Conservation (phyloP, 2,888 invertebrate species). For the Aphidoletes aphidimyza region DNA sequence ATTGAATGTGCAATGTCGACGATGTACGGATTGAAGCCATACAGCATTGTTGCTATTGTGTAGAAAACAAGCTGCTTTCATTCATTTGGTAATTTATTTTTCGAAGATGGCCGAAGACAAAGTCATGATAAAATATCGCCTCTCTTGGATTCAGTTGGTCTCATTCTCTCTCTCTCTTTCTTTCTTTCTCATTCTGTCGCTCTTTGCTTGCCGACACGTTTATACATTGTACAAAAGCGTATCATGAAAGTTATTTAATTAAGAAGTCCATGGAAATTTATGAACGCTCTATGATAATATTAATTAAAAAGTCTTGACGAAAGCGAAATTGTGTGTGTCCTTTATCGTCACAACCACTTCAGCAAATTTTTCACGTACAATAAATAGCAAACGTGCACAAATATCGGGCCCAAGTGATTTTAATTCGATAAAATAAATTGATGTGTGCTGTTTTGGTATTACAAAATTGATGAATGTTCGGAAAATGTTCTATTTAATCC, state of each 20-base stretch:
- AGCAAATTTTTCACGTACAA: too few relatives aligned
- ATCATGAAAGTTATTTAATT: constrained; percentile 33
- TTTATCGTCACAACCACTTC: not conserved
- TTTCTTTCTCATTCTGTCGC: not conserved
- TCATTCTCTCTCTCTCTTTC: not conserved
- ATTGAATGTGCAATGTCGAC: not conserved
- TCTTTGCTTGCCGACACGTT: not conserved
- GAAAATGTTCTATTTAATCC: not conserved
- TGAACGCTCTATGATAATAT: constrained; percentile 49
- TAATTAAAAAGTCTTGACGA: constrained; percentile 38
- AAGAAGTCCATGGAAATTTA: constrained; percentile 43
- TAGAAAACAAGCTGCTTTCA: not conserved
- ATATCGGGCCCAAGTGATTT: too few relatives aligned
- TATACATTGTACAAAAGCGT: not conserved
- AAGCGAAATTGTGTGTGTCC: constrained; percentile 5
- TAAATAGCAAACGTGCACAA: too few relatives aligned
- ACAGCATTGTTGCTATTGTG: not conserved
- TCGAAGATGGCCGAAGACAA: not conserved
- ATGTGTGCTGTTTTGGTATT: not conserved
- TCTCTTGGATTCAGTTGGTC: not conserved
- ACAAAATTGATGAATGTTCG: not conserved
- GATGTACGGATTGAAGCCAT: not conserved
- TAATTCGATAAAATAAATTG: constrained; percentile 51
- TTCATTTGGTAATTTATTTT: not conserved
- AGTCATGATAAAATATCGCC: constrained; percentile 17